Conservation (phyloP, 2,888 invertebrate genomes). For the Cantharis nigra region DNA sequence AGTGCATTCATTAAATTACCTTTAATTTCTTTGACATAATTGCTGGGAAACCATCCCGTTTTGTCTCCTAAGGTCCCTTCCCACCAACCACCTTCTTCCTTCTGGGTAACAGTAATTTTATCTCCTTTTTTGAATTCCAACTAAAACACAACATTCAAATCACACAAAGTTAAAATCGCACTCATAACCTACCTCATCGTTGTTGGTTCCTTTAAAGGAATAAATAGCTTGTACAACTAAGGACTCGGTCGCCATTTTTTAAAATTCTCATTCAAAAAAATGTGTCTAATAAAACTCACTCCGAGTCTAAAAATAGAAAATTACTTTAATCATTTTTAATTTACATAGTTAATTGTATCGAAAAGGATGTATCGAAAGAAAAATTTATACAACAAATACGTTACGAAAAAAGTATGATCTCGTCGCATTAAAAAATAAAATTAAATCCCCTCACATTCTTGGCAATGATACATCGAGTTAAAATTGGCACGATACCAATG, state of each 20-base stretch:
- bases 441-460: conserved; percentile 56
- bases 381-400: conserved; percentile 1
- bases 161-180: background rate
- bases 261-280: conserved; percentile 23
- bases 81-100: conserved; percentile 99
- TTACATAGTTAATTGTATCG: background rate
- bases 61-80: conserved; percentile 94
- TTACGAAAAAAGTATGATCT: background rate
- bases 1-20: conserved; percentile 48
- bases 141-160: conserved; percentile 52
- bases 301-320: conserved; percentile 3
- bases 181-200: conserved; percentile 78
- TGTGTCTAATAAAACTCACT: background rate
- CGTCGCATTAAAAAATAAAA: conserved; percentile 41
- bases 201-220: conserved; percentile 93
- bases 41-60: conserved; percentile 98
- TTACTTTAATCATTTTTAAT: background rate
- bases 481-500: conserved; percentile 34
- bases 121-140: conserved; percentile 95
- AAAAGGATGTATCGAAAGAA: background rate
- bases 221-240: conserved; percentile 87
- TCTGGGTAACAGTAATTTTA: conserved; percentile 94
- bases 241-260: conserved; percentile 63
- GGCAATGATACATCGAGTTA: conserved; percentile 43
- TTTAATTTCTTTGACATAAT: conserved; percentile 92